These are phyloP conservation scores for Hyppa rectilinea DNA, from an alignment of 2,888 invertebrate genomes.

Conservation along the genomic window DNA sequence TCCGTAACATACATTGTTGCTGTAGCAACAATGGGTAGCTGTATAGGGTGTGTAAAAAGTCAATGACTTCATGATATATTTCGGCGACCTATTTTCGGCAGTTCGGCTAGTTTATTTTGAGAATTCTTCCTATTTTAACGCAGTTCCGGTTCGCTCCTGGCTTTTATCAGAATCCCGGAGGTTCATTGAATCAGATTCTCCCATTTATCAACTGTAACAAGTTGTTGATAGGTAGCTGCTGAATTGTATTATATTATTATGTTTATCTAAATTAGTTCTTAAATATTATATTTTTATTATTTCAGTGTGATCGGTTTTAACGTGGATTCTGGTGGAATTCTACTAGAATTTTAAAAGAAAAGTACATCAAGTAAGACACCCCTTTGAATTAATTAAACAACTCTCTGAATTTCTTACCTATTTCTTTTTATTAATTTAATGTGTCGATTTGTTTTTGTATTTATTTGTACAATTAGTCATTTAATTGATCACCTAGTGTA, in stretches of 20 bases:
- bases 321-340: neutral
- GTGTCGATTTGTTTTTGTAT: too few species aligned
- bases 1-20: neutral
- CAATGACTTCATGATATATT: constrained; percentile 70
- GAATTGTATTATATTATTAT: constrained; percentile 7
- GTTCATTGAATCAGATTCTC: constrained; percentile 21
- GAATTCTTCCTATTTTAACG: constrained; percentile 73
- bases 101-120: constrained; percentile 80
- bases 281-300: neutral
- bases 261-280: neutral
- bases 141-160: constrained; percentile 58
- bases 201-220: constrained; percentile 1
- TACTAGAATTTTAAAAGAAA: neutral
- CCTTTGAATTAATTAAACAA: neutral
- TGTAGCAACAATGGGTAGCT: constrained; percentile 5
- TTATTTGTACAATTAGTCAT: too few species aligned
- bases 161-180: constrained; percentile 34
- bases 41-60: constrained; percentile 57
- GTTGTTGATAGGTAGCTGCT: neutral
- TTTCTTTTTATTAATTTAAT: neutral
- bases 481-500: too few species aligned
- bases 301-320: neutral
- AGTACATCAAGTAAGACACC: constrained; percentile 20
- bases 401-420: neutral
- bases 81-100: constrained; percentile 80